Conservation (phyloP, 2,113 vertebrate species). For the Otus sunia region DNA sequence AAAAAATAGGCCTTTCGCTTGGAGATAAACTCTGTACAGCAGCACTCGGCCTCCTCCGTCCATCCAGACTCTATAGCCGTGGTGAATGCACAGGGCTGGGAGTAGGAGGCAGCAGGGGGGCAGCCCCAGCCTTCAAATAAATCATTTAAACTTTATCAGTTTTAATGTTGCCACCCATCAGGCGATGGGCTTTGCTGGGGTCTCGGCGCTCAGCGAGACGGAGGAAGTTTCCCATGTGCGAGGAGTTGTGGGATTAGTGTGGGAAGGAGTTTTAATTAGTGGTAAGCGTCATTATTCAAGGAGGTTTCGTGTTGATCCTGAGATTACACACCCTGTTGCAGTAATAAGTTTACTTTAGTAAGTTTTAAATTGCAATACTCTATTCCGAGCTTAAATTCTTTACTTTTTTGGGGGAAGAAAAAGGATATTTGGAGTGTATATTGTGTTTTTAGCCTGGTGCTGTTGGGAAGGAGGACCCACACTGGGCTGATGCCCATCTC, state of each 20-base stretch:
- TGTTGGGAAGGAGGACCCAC: background rate
- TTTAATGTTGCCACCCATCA: rapidly evolving
- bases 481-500: background rate
- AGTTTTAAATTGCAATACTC: background rate
- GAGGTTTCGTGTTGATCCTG: background rate
- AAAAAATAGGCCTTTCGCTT: background rate
- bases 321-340: background rate
- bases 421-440: rapidly evolving
- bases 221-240: background rate
- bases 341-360: background rate
- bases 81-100: background rate
- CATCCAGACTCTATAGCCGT: rapidly evolving
- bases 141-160: background rate
- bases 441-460: background rate
- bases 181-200: rapidly evolving
- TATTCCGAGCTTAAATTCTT: background rate
- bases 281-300: background rate
- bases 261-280: constrained; percentile 47
- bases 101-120: rapidly evolving
- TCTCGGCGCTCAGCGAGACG: background rate
- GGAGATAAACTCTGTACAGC: background rate
- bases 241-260: background rate
- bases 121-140: background rate
- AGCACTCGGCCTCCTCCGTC: background rate
- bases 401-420: rapidly evolving